A percentile compares a stretch with the other conserved stretches of the same genome.
Evolutionary conservation across 2,888 invertebrate genomes (phyloP).

Genomic region (Exephanes ischioxanthus): DNA sequence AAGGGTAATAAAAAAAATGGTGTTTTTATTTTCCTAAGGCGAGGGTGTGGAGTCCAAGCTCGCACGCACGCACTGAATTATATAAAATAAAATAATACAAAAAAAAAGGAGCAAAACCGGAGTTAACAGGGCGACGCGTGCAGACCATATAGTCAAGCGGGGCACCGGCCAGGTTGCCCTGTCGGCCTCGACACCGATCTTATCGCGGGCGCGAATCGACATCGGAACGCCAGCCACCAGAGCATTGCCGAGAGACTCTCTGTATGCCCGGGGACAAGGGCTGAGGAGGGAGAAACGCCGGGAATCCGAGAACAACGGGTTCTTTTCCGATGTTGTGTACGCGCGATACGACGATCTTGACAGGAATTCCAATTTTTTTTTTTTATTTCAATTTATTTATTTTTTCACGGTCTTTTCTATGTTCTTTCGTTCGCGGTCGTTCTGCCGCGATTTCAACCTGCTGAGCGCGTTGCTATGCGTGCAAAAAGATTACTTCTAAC

Average conservation of each 20-base stretch:
- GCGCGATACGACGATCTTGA: constrained; percentile 16
- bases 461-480: constrained; percentile 16
- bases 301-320: constrained; percentile 55
- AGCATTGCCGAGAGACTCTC: constrained; percentile 56
- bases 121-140: constrained; percentile 53
- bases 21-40: constrained; percentile 37
- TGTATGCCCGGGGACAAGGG: constrained; percentile 14
- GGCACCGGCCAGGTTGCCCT: constrained; percentile 57
- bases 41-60: constrained; percentile 57
- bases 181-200: constrained; percentile 70
- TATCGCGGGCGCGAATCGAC: constrained; percentile 69
- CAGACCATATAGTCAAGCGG: constrained; percentile 40
- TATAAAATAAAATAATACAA: constrained; percentile 15
- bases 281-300: constrained; percentile 1
- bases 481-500: constrained; percentile 13
- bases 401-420: constrained; percentile 18
- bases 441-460: constrained; percentile 8
- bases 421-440: background rate
- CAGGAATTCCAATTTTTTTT: constrained; percentile 4
- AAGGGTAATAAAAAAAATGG: constrained; percentile 1
- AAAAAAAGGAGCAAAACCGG: constrained; percentile 54
- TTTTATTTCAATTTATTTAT: constrained; percentile 24
- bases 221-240: constrained; percentile 65
- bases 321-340: constrained; percentile 28
- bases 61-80: constrained; percentile 56